phyloP scores from a whole-genome alignment of 2,888 invertebrate genomes.

The Dasypolia templi region DNA sequence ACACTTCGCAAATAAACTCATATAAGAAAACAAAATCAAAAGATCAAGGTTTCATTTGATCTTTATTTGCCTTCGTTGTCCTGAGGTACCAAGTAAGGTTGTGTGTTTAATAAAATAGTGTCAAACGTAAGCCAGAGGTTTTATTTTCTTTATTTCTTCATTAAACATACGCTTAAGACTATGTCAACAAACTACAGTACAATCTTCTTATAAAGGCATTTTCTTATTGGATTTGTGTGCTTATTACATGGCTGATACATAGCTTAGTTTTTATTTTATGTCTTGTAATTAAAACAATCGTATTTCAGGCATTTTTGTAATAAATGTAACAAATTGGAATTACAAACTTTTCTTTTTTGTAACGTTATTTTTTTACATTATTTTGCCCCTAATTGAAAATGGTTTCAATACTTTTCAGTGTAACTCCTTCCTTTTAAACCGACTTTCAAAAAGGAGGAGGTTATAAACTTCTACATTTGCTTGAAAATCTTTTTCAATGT shows the following conservation, averaged over 20 bases:
- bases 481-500: neutral
- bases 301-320: constrained; percentile 12
- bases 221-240: constrained; percentile 57
- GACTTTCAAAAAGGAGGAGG: too few species aligned
- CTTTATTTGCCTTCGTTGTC: constrained; percentile 22
- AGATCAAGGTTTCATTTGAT: constrained; percentile 43
- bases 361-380: neutral
- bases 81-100: constrained; percentile 35
- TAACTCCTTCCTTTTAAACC: neutral
- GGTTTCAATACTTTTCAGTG: too few species aligned
- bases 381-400: neutral
- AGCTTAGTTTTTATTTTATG: neutral
- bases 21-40: constrained; percentile 11
- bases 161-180: constrained; percentile 67
- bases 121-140: constrained; percentile 66
- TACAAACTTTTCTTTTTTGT: neutral
- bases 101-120: constrained; percentile 55
- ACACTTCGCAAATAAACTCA: constrained; percentile 1
- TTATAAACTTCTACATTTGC: neutral
- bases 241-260: constrained; percentile 17
- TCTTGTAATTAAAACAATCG: neutral
- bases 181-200: constrained; percentile 68
- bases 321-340: neutral
- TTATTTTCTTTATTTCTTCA: constrained; percentile 64
- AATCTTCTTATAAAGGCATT: constrained; percentile 37